Conservation (phyloP, 2,888 invertebrate genomes). For the Harmothoe impar region DNA sequence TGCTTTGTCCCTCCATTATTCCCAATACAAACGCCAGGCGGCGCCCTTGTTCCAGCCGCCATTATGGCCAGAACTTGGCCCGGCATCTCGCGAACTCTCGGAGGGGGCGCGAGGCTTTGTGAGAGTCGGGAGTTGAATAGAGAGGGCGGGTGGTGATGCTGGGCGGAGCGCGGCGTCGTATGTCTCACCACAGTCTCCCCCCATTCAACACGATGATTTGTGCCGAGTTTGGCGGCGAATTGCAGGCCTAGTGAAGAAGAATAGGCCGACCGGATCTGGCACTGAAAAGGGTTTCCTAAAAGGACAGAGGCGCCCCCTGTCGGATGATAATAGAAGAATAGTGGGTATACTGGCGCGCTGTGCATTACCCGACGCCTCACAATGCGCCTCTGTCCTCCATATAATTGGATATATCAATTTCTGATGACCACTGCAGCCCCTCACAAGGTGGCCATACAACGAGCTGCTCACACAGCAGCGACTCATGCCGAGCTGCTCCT, state of each 20-base stretch:
- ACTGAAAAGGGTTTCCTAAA: slow-evolving; percentile 38
- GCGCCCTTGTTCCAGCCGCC: slow-evolving; percentile 56
- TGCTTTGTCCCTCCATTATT: slow-evolving; percentile 46
- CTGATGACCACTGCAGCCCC: slow-evolving; percentile 44
- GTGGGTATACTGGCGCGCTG: background rate
- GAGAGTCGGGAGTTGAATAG: background rate
- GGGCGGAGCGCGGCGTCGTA: slow-evolving; percentile 12
- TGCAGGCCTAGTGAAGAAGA: background rate
- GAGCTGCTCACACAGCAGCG: background rate
- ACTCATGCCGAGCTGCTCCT: background rate
- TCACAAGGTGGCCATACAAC: background rate
- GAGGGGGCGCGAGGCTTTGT: slow-evolving; percentile 49
- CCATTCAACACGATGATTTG: slow-evolving; percentile 32
- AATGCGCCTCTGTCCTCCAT: background rate
- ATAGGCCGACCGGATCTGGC: slow-evolving; percentile 25
- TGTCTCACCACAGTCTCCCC: background rate
- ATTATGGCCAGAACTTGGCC: slow-evolving; percentile 40
- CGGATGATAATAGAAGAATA: background rate
- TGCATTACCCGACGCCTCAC: background rate
- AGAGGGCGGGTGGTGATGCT: background rate
- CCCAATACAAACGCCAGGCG: slow-evolving; percentile 58
- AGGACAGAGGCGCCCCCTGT: background rate
- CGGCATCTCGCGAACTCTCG: slow-evolving; percentile 54
- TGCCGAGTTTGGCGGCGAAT: background rate
- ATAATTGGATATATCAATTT: slow-evolving; percentile 61